Evolutionary conservation across 2,888 invertebrate genomes (phyloP), one percentile per base, ranked within the genome.

Genomic region (Acronicta psi): DNA sequence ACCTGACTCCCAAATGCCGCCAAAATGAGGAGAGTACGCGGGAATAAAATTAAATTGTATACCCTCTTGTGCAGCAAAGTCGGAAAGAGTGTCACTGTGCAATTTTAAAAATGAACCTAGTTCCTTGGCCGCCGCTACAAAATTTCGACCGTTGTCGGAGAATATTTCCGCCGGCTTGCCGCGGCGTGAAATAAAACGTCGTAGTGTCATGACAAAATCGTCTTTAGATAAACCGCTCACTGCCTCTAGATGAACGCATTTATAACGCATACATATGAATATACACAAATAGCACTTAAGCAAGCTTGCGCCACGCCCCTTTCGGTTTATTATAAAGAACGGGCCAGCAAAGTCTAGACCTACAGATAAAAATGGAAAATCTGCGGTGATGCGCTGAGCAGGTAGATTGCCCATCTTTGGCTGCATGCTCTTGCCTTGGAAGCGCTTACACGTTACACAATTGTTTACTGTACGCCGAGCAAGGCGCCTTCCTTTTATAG

Each of bases 91-190:
- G n/a, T 34, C n/a, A 34, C n/a, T 34, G n/a, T 34, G n/a, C n/a
- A n/a, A 6, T 7, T 20, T 11, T 23, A 54, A 14, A 17, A 54
- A 54, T 13, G 8, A 8, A 13, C 43, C 31, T n/a, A 56, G 18
- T 38, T 54, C 49, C 7, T 56, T 56, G 16, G 42, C 43, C 3
- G 44, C 43, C 2, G 49, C 56, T 1, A 58, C 51, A 37, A 58
- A 58, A 31, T 52, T 58, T 0, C 38, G 14, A 13, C 58, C 58
- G 11, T 58, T 58, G 14, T 52, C 58, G 36, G 36, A 14, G 14
- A 51, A 58, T 51, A 58, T 41, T 46, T 58, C 51, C 14, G 29
- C n/a, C 13, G 58, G 51, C 23, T 50, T 57, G 0, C 55, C 60
- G 5, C 56, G 38, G 2, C 52, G 56, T 1, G 52, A 20, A 2